phyloP scores from a whole-genome alignment of 2,113 vertebrate genomes.

The Gasterosteus aculeatus region DNA sequence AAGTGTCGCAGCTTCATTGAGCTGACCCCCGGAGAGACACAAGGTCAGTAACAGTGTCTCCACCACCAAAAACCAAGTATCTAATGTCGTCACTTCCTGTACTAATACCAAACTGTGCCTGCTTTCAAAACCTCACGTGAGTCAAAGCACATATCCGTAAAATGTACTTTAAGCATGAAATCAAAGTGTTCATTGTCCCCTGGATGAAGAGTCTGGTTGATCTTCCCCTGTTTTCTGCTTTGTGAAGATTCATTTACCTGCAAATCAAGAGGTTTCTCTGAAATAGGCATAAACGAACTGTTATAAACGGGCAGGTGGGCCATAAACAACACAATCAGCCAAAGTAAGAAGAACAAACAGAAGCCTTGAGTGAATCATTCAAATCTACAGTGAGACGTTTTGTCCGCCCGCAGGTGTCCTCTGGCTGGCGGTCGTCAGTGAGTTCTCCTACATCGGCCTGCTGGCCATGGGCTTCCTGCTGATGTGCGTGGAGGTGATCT shows the following conservation, averaged over 20 bases:
- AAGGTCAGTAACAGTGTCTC: slow-evolving; percentile 63
- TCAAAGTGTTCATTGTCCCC: too few relatives aligned
- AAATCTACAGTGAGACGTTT: too few relatives aligned
- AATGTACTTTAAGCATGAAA: not conserved
- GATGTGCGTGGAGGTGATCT: slow-evolving; percentile 83
- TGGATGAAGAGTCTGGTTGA: too few relatives aligned
- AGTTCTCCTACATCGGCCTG: slow-evolving; percentile 84
- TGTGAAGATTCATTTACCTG: too few relatives aligned
- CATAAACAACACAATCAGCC: too few relatives aligned
- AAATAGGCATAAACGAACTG: too few relatives aligned
- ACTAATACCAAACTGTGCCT: not conserved
- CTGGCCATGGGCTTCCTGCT: slow-evolving; percentile 84
- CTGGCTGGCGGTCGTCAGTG: slow-evolving; percentile 85
- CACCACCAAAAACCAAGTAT: not conserved
- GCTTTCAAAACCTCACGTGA: not conserved
- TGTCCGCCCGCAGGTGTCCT: slow-evolving; percentile 77
- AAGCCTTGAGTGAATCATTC: too few relatives aligned
- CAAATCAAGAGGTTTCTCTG: too few relatives aligned
- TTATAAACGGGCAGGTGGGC: too few relatives aligned
- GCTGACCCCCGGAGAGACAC: slow-evolving; percentile 83
- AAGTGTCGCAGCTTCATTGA: slow-evolving; percentile 87
- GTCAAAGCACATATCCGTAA: not conserved
- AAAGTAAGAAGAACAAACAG: too few relatives aligned
- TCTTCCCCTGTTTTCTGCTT: too few relatives aligned
- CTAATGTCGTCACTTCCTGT: not conserved